A percentile compares a stretch with the other conserved stretches of the same genome.
These are phyloP conservation scores for Porites australiensis DNA, from an alignment of 64 coral and sea anemone genomes.

Conservation along the genomic window DNA sequence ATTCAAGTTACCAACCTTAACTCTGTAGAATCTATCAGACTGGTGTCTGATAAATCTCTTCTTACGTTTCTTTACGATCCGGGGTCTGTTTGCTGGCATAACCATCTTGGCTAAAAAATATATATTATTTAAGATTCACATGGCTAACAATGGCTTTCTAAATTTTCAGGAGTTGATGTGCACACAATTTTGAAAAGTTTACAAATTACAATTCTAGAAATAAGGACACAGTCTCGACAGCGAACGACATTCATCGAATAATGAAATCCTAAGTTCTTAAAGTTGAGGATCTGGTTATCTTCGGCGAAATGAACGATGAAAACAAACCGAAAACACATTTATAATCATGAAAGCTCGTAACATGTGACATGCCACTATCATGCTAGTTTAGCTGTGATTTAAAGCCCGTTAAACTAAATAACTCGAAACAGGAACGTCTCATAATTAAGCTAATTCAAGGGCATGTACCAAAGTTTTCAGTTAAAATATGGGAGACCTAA, in stretches of 20 bases:
- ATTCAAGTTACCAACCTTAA: conserved; percentile 65
- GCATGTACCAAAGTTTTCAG: neutral
- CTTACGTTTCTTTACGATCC: conserved; percentile 93
- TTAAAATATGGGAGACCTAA: neutral
- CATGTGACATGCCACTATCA: neutral
- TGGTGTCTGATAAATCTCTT: conserved; percentile 99
- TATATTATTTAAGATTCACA: neutral
- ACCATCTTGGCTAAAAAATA: conserved; percentile 83
- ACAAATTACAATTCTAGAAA: neutral
- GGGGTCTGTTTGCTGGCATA: conserved; percentile 69
- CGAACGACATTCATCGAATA: too few relatives aligned
- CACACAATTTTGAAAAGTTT: neutral
- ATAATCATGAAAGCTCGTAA: neutral
- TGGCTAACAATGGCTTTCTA: too few relatives aligned
- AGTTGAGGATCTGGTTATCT: too few relatives aligned
- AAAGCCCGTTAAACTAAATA: neutral
- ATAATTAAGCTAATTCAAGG: neutral
- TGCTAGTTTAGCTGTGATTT: too few relatives aligned
- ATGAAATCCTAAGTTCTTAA: too few relatives aligned
- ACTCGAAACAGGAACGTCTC: neutral
- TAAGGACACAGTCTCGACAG: too few relatives aligned
- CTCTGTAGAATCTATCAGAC: conserved; percentile 92
- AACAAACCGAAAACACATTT: neutral
- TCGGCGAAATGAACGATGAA: too few relatives aligned
- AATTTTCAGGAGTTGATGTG: too few relatives aligned